A percentile compares a stretch with the other conserved stretches of the same genome.
Conservation (phyloP, 2,888 invertebrate genomes). For the Brachyopa scutellaris region DNA sequence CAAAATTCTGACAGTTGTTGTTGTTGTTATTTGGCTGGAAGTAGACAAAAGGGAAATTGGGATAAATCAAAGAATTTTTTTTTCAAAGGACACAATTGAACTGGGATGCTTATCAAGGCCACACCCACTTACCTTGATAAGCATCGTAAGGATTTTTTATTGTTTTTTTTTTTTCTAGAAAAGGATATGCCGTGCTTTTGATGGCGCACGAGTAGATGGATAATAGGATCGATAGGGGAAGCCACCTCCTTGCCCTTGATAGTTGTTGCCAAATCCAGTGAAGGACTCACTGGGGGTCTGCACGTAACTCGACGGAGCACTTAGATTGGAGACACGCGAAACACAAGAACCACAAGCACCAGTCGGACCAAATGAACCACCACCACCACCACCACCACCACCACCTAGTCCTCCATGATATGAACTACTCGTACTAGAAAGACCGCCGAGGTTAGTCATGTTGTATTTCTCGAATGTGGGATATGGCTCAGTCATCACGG, state of each 20-base stretch:
- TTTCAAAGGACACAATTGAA: neutral
- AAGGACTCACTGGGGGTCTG: too few relatives aligned
- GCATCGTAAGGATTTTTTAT: neutral
- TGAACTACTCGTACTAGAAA: too few relatives aligned
- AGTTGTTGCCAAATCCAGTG: too few relatives aligned
- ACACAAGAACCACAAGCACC: slow-evolving; percentile 71
- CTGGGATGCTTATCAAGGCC: slow-evolving; percentile 31
- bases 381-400: slow-evolving; percentile 73
- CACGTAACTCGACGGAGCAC: neutral
- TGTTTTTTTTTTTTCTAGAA: neutral
- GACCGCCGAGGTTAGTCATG: too few relatives aligned
- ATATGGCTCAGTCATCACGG: too few relatives aligned
- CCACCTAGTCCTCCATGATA: too few relatives aligned
- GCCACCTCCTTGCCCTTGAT: too few relatives aligned
- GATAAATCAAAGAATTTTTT: neutral
- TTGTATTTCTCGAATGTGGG: too few relatives aligned
- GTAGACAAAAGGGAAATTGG: neutral
- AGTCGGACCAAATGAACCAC: slow-evolving; percentile 73
- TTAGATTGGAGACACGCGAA: slow-evolving; percentile 22
- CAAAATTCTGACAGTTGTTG: neutral
- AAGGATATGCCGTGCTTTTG: neutral
- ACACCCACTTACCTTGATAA: slow-evolving; percentile 26
- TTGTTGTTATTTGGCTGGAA: slow-evolving; percentile 79
- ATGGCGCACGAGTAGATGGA: slow-evolving; percentile 66
- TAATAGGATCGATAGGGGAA: slow-evolving; percentile 69